These are phyloP conservation scores for Hetaerina americana DNA, from an alignment of 1,140 invertebrate genomes.

Conservation along the genomic window DNA sequence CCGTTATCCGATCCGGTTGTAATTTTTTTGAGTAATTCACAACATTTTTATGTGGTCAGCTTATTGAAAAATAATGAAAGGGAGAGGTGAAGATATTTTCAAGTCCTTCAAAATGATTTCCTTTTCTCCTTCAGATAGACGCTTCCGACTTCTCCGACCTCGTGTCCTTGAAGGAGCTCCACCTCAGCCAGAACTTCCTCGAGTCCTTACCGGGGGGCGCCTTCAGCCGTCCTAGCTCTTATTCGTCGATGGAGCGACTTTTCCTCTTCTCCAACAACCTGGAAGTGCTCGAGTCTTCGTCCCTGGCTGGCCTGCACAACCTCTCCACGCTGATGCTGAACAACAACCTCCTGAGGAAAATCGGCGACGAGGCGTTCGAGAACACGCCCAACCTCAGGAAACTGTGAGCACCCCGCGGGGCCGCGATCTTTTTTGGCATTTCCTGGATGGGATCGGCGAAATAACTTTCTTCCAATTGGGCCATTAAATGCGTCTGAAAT, in stretches of 20 bases:
- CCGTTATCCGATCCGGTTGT: too few species aligned
- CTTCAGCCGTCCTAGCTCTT: conserved; percentile 27
- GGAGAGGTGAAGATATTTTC: too few species aligned
- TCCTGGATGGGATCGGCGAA: too few species aligned
- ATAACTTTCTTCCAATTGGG: too few species aligned
- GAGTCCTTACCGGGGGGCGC: conserved; percentile 32
- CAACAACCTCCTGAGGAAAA: conserved; percentile 39
- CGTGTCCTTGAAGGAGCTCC: conserved; percentile 36
- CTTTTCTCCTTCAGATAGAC: conserved; percentile 25
- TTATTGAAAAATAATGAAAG: too few species aligned
- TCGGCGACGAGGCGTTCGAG: conserved; percentile 37
- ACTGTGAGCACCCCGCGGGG: conserved; percentile 27
- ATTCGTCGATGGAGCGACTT: conserved; percentile 34
- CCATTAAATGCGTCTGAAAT: too few species aligned
- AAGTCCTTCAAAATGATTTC: too few species aligned
- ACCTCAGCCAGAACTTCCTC: conserved; percentile 43
- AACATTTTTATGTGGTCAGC: too few species aligned
- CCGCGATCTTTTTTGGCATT: too few species aligned
- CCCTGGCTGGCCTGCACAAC: conserved; percentile 39
- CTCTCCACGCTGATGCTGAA: conserved; percentile 45
- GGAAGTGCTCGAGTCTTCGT: conserved; percentile 32
- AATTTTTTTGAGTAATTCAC: too few species aligned
- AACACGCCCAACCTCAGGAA: conserved; percentile 31
- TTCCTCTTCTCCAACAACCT: conserved; percentile 46
- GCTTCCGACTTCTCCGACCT: conserved; percentile 35